Conservation (phyloP, 2,888 invertebrate species). For the Phorcus lineatus region DNA sequence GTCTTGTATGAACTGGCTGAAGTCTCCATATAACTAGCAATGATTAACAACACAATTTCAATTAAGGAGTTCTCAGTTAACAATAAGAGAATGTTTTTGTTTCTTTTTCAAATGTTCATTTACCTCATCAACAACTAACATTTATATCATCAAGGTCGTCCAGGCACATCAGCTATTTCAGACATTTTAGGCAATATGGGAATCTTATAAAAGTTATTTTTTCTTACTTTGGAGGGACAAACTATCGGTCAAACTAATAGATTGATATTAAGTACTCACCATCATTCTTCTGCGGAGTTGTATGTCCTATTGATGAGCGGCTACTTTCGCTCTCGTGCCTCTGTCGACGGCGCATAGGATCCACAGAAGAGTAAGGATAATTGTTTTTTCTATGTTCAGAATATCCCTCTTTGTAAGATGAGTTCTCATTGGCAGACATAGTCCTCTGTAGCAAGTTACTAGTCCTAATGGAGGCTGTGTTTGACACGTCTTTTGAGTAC, state of each 20-base stretch:
- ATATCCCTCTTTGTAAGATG: constrained; percentile 23
- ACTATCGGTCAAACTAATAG: background rate
- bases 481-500: constrained; percentile 12
- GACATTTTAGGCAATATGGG: too few relatives aligned
- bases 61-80: too few relatives aligned
- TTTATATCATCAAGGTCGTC: too few relatives aligned
- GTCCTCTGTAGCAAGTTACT: constrained; percentile 17
- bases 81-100: too few relatives aligned
- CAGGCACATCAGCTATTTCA: too few relatives aligned
- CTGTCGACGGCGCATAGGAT: constrained; percentile 45
- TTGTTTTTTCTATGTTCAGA: constrained; percentile 33
- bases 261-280: constrained; percentile 32
- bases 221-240: background rate
- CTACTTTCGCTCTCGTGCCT: constrained; percentile 57
- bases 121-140: too few relatives aligned
- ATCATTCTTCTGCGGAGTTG: constrained; percentile 29
- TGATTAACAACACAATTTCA: too few relatives aligned
- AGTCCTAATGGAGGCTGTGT: constrained; percentile 21
- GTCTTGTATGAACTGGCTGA: too few relatives aligned
- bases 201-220: too few relatives aligned
- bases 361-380: constrained; percentile 40
- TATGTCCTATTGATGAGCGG: constrained; percentile 35
- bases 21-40: too few relatives aligned
- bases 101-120: too few relatives aligned
- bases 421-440: constrained; percentile 12